Percentiles rank a stretch among this genome's conserved stretches.
These are phyloP conservation scores for Falcunculus frontatus DNA, from an alignment of 2,113 vertebrate genomes.

Conservation along the genomic window DNA sequence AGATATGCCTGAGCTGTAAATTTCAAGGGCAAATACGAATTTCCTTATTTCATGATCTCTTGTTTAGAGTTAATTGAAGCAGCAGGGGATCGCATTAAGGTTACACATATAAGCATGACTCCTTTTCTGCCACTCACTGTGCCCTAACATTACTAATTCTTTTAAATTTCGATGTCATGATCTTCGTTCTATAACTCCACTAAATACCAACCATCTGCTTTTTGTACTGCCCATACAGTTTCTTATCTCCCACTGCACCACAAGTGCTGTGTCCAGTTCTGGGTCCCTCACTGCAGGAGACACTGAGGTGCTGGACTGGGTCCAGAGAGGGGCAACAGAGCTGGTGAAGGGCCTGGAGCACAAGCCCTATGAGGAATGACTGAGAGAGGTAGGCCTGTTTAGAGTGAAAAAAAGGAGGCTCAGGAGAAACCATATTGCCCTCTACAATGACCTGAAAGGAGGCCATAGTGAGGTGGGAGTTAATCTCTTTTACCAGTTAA, in stretches of 20 bases:
- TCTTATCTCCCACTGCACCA: neutral
- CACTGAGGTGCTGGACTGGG: rapidly evolving
- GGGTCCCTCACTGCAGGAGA: neutral
- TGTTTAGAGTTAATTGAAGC: neutral
- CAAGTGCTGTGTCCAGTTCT: neutral
- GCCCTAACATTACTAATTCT: neutral
- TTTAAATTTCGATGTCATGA: neutral
- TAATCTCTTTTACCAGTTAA: too few species aligned
- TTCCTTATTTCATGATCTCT: neutral
- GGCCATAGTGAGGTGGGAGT: neutral
- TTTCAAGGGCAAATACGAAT: neutral
- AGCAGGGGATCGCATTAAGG: neutral
- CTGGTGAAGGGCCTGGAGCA: neutral
- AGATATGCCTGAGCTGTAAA: neutral
- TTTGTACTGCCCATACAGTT: neutral
- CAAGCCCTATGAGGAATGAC: rapidly evolving
- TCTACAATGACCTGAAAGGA: neutral
- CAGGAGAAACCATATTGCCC: neutral
- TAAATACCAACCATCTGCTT: neutral
- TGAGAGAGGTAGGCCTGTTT: neutral
- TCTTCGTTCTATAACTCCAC: neutral
- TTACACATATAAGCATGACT: neutral
- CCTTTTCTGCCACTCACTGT: neutral
- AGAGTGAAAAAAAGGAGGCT: neutral
- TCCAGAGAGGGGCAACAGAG: neutral